phyloP scores from a whole-genome alignment of 2,113 vertebrate species.

The Marcusenius ussheri region DNA sequence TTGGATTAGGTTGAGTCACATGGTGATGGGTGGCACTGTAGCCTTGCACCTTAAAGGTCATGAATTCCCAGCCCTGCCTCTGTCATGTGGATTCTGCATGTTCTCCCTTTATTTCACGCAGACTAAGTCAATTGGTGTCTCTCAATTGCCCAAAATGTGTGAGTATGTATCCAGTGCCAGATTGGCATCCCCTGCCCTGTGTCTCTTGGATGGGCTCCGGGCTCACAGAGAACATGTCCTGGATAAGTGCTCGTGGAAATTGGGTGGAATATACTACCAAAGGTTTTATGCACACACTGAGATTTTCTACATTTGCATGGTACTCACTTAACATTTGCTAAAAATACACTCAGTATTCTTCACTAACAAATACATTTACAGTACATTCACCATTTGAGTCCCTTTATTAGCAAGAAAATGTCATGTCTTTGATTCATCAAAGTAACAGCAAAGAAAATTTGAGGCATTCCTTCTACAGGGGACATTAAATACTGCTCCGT shows the following conservation, averaged over 20 bases:
- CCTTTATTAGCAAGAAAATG: too few species aligned
- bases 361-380: too few species aligned
- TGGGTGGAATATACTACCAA: background rate
- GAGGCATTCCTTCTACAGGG: too few species aligned
- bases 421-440: too few species aligned
- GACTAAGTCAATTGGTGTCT: background rate
- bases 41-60: background rate
- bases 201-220: background rate
- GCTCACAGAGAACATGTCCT: background rate
- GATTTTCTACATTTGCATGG: too few species aligned
- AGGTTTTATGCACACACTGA: too few species aligned
- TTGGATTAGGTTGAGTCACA: background rate
- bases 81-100: background rate
- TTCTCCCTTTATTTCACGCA: background rate
- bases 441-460: too few species aligned
- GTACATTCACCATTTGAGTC: too few species aligned
- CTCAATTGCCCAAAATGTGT: background rate
- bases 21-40: background rate
- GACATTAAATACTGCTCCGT: too few species aligned
- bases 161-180: background rate
- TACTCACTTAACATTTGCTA: too few species aligned
- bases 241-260: background rate
- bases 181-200: background rate
- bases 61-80: background rate
- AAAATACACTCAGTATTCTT: too few species aligned